Base-by-base conservation (phyloP, 2,113 vertebrate species). In the Osmerus eperlanus region DNA sequence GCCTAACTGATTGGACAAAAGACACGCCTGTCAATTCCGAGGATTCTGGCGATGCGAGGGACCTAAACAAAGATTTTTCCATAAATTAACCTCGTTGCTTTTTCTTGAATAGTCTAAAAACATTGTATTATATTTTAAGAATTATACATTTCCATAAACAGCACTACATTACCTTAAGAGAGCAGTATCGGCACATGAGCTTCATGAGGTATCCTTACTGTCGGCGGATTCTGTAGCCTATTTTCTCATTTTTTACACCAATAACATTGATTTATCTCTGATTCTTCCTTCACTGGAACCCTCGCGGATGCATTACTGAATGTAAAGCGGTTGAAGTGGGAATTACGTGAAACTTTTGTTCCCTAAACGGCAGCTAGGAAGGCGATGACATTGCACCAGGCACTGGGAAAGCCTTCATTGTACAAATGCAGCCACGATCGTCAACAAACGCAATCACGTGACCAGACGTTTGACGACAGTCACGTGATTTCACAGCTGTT, bases 401-500 rank as follows among this genome's bases (percentile, higher is more conserved):
- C 36, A 53, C 75, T 36, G 68, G 58, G 74, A 55, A 25, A 68
- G 79, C 56, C 78, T 54, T 71, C 79, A 77, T 67, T 60, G 73
- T 52, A 75, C 69, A 65, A 74, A 68, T 16, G 68, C 78, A 79
- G 76, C 71, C 58, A 73, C 60, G 53, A 88, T 69, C 80, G 68
- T 86, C 90, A 91, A 93, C 90, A 91, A 84, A 79, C 65, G 51
- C 0, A 2, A 0, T 86, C 91, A 92, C 90, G 86, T 91, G 89
- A 88, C 2, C 68, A 0, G 19, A 2, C 2, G 6, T 12, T 15
- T 9, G 3, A 1, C 2, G 1, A 1, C 2, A 0, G 78, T 86
- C 92, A 92, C 78, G 70, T 91, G 91, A 85, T 47, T 65, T 8
- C 3, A 29, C n/a, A 12, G 53, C 68, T 81, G 67, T 66, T 74